Evolutionary conservation across 2,888 invertebrate genomes (phyloP).

Genomic region (Epiperipatus broadwayi): DNA sequence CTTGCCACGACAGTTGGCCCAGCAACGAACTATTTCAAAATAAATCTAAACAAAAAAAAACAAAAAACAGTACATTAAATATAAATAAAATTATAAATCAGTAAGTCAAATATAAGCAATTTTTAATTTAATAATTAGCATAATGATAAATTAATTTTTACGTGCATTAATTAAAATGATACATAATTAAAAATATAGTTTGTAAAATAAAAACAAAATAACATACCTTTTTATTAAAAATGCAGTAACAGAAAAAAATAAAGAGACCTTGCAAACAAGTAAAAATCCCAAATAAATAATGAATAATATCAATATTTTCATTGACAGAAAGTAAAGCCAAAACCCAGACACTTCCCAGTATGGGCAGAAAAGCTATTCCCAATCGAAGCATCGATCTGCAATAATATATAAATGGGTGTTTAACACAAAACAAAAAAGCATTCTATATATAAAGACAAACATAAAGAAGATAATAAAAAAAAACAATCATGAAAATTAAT

Average conservation of each 20-base stretch:
- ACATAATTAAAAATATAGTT: no score
- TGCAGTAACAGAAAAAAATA: slow-evolving; percentile 64
- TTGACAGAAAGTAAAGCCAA: slow-evolving; percentile 56
- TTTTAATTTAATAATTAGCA: no score
- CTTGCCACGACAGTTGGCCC: slow-evolving; percentile 47
- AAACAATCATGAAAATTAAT: slow-evolving; percentile 6
- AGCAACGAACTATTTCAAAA: slow-evolving; percentile 24
- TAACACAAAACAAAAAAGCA: background rate
- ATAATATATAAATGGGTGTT: slow-evolving; percentile 12
- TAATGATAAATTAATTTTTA: no score
- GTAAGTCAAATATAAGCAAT: slow-evolving; percentile 1
- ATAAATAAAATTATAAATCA: no score
- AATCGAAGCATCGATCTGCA: slow-evolving; percentile 59
- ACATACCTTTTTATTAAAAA: slow-evolving; percentile 62
- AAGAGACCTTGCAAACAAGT: slow-evolving; percentile 60
- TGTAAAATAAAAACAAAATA: no score
- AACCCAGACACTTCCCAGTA: slow-evolving; percentile 69
- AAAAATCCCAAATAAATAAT: slow-evolving; percentile 53
- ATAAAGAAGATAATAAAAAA: background rate
- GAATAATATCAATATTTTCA: slow-evolving; percentile 48
- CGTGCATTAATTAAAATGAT: no score
- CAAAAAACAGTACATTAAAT: slow-evolving; percentile 1
- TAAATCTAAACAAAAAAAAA: slow-evolving; percentile 16
- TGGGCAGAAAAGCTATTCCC: slow-evolving; percentile 62
- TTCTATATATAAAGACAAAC: background rate